Percentiles rank a stretch among this genome's conserved stretches.
Conservation (phyloP, 1,140 invertebrate species). For the Zaprionus ornatus region DNA sequence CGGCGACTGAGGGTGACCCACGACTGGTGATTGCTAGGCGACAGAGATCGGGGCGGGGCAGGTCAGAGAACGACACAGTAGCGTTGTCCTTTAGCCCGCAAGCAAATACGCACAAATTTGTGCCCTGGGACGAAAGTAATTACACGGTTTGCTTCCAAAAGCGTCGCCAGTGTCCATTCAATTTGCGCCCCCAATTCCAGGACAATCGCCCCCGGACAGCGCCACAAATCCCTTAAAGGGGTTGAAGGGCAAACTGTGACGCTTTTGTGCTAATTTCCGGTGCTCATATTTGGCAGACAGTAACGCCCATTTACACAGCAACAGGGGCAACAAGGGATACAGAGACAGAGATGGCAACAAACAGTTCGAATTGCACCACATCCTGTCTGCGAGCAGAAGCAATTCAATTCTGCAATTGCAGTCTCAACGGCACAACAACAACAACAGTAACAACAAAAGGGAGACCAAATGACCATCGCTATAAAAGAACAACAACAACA, state of each 20-base stretch:
- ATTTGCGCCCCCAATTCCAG: constrained; percentile 43
- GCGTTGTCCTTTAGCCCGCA: constrained; percentile 14
- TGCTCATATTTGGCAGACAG: constrained; percentile 77
- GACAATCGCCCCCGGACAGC: background rate
- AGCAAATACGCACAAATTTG: constrained; percentile 48
- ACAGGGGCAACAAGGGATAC: background rate
- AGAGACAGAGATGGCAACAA: constrained; percentile 15
- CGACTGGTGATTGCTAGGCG: constrained; percentile 15
- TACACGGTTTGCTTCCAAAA: constrained; percentile 51
- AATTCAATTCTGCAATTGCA: constrained; percentile 62
- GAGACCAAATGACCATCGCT: constrained; percentile 8
- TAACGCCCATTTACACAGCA: constrained; percentile 66
- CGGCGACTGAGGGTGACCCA: constrained; percentile 44
- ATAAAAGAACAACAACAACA: constrained; percentile 9
- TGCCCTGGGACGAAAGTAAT: constrained; percentile 60
- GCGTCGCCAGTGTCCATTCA: constrained; percentile 60
- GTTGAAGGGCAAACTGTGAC: constrained; percentile 32
- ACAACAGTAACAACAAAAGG: constrained; percentile 29
- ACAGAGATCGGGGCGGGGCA: background rate
- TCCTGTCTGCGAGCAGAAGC: constrained; percentile 55
- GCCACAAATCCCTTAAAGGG: background rate
- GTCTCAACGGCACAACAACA: constrained; percentile 48
- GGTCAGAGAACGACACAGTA: too few species aligned
- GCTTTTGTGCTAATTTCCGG: constrained; percentile 76
- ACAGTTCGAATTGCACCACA: constrained; percentile 71